A percentile compares a stretch with the other conserved stretches of the same genome.
Conservation (phyloP, 1,140 invertebrate genomes). For the Scylla paramamosain region DNA sequence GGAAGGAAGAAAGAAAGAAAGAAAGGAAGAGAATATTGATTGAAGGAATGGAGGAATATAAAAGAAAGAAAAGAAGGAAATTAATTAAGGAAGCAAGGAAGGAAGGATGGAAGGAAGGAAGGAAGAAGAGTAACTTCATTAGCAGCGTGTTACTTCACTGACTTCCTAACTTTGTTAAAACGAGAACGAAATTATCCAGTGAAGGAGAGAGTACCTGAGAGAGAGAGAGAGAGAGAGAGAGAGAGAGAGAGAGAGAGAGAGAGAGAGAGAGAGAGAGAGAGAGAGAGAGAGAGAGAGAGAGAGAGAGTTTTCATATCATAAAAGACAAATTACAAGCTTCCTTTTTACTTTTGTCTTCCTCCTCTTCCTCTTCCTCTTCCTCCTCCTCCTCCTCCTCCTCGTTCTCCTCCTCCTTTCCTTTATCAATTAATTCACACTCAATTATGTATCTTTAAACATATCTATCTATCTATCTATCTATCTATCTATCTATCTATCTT, state of each 20-base stretch:
- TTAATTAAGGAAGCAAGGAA: background rate
- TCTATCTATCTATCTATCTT: background rate
- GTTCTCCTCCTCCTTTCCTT: background rate
- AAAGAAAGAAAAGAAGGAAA: too few species aligned
- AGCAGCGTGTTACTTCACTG: background rate
- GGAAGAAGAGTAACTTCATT: background rate
- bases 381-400: background rate
- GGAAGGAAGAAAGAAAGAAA: too few species aligned
- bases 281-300: slow-evolving; percentile 46
- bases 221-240: background rate
- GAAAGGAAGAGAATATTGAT: too few species aligned
- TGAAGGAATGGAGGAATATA: too few species aligned
- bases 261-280: slow-evolving; percentile 37
- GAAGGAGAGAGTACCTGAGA: background rate
- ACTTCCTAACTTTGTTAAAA: background rate
- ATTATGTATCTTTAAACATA: too few species aligned
- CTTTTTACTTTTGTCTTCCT: background rate
- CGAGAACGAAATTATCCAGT: background rate
- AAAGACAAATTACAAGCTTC: background rate
- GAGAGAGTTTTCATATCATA: background rate
- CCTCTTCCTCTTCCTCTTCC: background rate
- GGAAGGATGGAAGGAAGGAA: background rate
- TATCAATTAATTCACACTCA: background rate
- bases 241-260: background rate
- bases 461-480: background rate